These are phyloP conservation scores for Caenorhabditis remanei DNA, from an alignment of 1,140 invertebrate species.

Conservation along the genomic window DNA sequence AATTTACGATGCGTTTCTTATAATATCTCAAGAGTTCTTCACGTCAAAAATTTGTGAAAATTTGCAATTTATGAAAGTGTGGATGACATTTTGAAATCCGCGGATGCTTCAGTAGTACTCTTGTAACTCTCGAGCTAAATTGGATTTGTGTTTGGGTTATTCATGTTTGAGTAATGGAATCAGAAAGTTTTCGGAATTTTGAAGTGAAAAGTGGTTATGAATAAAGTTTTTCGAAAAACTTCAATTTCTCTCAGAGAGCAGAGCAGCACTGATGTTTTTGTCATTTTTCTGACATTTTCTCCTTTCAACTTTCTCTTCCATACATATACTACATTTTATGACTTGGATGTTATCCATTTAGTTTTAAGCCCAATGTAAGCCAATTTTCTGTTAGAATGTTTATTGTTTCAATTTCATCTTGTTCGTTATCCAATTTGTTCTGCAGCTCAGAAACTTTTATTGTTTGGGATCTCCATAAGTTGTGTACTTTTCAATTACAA, in stretches of 20 bases:
- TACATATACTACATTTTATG: too few species aligned
- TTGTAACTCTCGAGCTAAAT: not conserved
- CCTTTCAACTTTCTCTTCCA: not conserved
- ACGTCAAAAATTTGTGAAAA: not conserved
- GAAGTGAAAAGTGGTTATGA: conserved; percentile 26
- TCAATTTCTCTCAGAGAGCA: not conserved
- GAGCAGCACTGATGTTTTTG: conserved; percentile 24
- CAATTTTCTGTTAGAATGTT: not conserved
- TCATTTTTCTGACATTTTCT: conserved; percentile 31
- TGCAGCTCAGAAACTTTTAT: too few species aligned
- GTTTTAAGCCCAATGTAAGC: too few species aligned
- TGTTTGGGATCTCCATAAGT: too few species aligned
- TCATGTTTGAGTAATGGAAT: conserved; percentile 49
- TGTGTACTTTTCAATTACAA: conserved; percentile 36
- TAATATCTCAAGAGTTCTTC: not conserved
- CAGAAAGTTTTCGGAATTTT: conserved; percentile 49
- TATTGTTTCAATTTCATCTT: not conserved
- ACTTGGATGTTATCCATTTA: too few species aligned
- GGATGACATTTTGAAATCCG: not conserved
- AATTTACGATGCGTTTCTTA: not conserved
- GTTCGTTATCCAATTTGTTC: not conserved
- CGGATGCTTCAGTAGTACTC: not conserved
- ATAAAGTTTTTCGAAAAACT: conserved; percentile 2
- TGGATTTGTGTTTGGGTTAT: not conserved
- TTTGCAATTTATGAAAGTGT: not conserved